These are phyloP conservation scores for Calonectris borealis DNA, from an alignment of 2,113 vertebrate species.

Conservation along the genomic window DNA sequence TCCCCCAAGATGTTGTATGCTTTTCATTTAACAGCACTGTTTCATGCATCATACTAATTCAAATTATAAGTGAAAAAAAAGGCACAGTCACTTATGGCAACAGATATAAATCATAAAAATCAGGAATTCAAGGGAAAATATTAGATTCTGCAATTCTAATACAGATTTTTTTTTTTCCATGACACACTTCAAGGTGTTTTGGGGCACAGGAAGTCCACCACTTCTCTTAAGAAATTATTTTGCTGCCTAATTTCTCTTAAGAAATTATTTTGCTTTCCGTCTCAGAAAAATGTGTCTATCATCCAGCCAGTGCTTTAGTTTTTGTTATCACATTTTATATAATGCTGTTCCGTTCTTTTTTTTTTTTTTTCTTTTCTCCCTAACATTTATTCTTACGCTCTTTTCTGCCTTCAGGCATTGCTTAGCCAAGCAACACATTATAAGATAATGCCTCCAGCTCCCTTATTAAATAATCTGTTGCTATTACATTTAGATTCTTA, in stretches of 20 bases:
- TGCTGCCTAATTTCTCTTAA: not conserved
- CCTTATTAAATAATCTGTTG: not conserved
- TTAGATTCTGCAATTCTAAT: not conserved
- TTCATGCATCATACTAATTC: not conserved
- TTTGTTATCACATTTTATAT: not conserved
- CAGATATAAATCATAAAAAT: not conserved
- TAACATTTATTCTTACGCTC: not conserved
- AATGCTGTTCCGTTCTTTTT: fast-evolving
- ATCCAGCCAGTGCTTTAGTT: not conserved
- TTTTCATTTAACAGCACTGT: not conserved
- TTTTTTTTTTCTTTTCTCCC: too few relatives aligned
- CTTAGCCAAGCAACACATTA: not conserved
- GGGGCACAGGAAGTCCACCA: not conserved
- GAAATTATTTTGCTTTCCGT: not conserved
- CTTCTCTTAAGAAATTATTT: not conserved
- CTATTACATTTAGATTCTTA: not conserved
- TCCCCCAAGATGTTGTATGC: too few relatives aligned
- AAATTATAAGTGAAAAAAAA: not conserved
- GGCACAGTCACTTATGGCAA: not conserved
- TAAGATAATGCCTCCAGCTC: not conserved
- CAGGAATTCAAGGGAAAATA: not conserved
- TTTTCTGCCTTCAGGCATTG: not conserved
- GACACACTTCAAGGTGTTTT: not conserved
- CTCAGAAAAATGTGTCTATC: not conserved
- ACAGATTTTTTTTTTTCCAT: not conserved